Evolutionary conservation across 2,797 vertebrate genomes (phyloP).

Genomic region (Crax fasciolata): DNA sequence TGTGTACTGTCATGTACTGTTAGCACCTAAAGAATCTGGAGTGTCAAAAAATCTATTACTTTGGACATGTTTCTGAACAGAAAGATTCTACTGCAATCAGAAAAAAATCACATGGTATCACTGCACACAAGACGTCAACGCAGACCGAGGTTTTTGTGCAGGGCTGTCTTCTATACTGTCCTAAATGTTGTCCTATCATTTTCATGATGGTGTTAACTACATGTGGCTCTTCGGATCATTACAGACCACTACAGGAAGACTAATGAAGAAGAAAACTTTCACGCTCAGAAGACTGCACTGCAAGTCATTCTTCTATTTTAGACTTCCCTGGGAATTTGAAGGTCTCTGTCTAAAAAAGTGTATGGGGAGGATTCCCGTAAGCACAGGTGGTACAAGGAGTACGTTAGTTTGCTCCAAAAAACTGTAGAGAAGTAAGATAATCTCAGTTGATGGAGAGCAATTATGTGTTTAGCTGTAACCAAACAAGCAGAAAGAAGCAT

Average conservation of each 20-base stretch:
- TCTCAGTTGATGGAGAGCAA: background rate
- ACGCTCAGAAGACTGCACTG: conserved; percentile 33
- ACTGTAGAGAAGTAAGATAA: background rate
- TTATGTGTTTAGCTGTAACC: background rate
- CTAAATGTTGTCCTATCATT: background rate
- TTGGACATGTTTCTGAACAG: conserved; percentile 28
- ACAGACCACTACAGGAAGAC: background rate
- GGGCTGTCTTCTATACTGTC: background rate
- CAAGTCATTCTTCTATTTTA: background rate
- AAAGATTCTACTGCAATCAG: background rate
- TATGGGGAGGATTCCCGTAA: background rate
- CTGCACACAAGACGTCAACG: background rate
- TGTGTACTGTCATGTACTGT: background rate
- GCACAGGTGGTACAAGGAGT: background rate
- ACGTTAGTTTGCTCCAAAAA: background rate
- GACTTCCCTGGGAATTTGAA: conserved; percentile 15
- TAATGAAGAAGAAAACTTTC: conserved; percentile 34
- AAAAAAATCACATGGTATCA: background rate
- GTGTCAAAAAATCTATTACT: background rate
- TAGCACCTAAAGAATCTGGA: background rate
- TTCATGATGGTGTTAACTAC: background rate
- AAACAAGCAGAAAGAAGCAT: background rate
- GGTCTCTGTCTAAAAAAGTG: background rate
- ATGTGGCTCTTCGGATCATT: conserved; percentile 8
- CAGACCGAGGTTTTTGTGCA: conserved; percentile 4